These are phyloP conservation scores for Sula dactylatra DNA, from an alignment of 2,113 vertebrate species.

Conservation along the genomic window DNA sequence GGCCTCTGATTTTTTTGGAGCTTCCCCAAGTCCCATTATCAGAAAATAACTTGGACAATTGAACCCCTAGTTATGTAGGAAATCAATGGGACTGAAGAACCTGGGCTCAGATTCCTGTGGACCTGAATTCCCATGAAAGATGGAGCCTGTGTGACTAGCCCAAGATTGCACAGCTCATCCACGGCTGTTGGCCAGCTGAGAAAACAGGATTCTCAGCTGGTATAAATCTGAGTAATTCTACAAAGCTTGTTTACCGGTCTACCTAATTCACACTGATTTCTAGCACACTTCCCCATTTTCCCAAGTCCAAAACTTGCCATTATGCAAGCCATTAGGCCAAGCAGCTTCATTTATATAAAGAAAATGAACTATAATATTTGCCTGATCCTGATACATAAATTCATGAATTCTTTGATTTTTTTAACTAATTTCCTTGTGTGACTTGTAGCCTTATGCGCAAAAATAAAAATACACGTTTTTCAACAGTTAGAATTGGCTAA, in stretches of 20 bases:
- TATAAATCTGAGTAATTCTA: not conserved
- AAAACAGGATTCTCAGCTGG: not conserved
- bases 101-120: not conserved
- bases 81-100: not conserved
- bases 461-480: constrained; percentile 31
- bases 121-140: not conserved
- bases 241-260: not conserved
- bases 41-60: not conserved
- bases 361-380: not conserved
- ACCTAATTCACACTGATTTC: not conserved
- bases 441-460: not conserved
- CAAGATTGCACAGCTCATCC: not conserved
- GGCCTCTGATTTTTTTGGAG: not conserved
- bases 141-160: not conserved
- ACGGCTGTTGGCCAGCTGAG: not conserved
- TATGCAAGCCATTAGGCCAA: not conserved
- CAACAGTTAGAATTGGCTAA: constrained; percentile 39
- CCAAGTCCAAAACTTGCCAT: not conserved
- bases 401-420: not conserved
- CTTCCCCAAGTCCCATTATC: not conserved
- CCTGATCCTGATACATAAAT: not conserved
- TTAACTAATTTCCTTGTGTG: not conserved
- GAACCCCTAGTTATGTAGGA: not conserved
- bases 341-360: not conserved
- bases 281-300: not conserved